These are phyloP conservation scores for Cheilosia impressa DNA, from an alignment of 2,888 invertebrate genomes.

Conservation along the genomic window DNA sequence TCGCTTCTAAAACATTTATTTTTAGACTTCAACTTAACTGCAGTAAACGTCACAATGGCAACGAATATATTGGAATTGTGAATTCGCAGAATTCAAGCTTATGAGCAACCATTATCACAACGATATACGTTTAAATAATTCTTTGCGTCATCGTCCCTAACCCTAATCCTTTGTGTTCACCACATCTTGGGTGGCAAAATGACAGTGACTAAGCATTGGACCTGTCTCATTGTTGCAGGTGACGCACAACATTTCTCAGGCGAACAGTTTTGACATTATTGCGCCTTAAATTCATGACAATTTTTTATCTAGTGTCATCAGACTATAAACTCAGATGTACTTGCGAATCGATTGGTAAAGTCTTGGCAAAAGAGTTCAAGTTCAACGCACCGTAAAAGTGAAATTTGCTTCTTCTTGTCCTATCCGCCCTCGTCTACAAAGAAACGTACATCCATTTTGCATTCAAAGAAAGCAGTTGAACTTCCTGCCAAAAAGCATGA, in stretches of 20 bases:
- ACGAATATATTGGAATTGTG: no score
- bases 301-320: no score
- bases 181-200: no score
- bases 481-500: slow-evolving; percentile 53
- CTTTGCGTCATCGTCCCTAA: no score
- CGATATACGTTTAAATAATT: no score
- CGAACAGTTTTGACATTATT: no score
- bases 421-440: not conserved
- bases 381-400: slow-evolving; percentile 68
- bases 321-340: not conserved
- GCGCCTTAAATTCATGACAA: no score
- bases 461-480: slow-evolving; percentile 30
- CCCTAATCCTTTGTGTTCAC: not conserved
- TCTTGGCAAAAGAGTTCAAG: slow-evolving; percentile 43
- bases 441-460: slow-evolving; percentile 19
- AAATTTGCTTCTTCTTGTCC: slow-evolving; percentile 35
- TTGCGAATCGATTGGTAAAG: slow-evolving; percentile 2
- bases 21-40: no score
- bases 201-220: not conserved
- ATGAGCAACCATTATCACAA: no score
- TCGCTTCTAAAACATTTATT: no score
- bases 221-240: not conserved
- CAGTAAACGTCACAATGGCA: no score
- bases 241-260: not conserved
- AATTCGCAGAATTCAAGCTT: no score